Base-by-base conservation (phyloP, 2,113 vertebrate genomes). In the Apteryx owenii region DNA sequence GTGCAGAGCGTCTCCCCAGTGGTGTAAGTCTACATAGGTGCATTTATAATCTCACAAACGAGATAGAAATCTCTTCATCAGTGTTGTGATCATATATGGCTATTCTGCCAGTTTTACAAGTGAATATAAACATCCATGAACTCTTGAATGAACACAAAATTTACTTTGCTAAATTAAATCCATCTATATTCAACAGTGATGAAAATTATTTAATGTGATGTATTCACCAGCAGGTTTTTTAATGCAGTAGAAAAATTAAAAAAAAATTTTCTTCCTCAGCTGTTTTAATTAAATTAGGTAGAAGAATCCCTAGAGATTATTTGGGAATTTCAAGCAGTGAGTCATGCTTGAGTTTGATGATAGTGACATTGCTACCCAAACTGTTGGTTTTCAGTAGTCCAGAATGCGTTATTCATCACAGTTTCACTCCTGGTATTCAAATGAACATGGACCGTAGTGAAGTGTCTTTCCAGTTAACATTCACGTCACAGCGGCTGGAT, bases 131-230 rank as follows among this genome's bases (percentile, higher is more conserved):
- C 96, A 96, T 96, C 98, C 79, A 93, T 91, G 89, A 66, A 40
- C 81, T 97, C 85, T 92, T 96, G 91, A 97, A 92, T 76, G 94
- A 89, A 80, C 50, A 81, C 44, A 56, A 53, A 94, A 95, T 95
- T 95, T 96, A 92, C 91, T 95, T 96, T 91, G 93, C 93, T 97
- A 94, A 97, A 97, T 97, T 89, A 95, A 97, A 95, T 95, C 89
- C 91, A 93, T 84, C 80, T 90, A 18, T 93, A 72, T 85, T 97
- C 78, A 96, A 93, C 62, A 95, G 81, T 92, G 92, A 96, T 94
- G 94, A 97, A 73, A 97, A 96, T 75, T 83, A 36, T 84, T 90
- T 81, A 83, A 71, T 90, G 80, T 50, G 81, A 33, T 92, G 62
- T n/a, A 10, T 75, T 89, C 12, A 4, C 82, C 92, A 92, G 95